Evolutionary conservation across 2,797 vertebrate species (phyloP).

Genomic region (Channa striata): DNA sequence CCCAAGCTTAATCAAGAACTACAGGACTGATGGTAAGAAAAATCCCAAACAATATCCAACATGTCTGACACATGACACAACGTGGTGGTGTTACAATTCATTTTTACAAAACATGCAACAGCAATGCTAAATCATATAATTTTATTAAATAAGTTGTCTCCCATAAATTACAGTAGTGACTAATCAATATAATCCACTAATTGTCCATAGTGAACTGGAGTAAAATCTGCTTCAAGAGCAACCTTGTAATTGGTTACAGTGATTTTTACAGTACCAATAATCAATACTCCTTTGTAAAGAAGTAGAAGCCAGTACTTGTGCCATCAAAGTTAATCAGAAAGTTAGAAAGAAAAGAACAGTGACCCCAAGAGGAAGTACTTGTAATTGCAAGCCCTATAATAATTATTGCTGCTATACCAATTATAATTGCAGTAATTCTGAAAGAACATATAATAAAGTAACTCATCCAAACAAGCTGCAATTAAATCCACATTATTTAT

Average conservation of each 20-base stretch:
- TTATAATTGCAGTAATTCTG: not conserved
- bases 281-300: not conserved
- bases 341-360: not conserved
- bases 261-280: too few species aligned
- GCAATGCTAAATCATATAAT: too few species aligned
- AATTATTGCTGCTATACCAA: not conserved
- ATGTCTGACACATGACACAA: too few species aligned
- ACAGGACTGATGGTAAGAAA: too few species aligned
- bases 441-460: not conserved
- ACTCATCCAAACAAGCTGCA: not conserved
- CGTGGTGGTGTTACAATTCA: too few species aligned
- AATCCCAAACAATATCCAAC: slow-evolving; percentile 1
- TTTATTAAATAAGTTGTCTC: not conserved
- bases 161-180: not conserved
- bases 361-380: not conserved
- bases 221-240: too few species aligned
- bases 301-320: not conserved
- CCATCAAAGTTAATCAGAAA: not conserved
- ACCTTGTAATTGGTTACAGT: not conserved
- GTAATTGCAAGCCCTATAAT: not conserved
- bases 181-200: not conserved
- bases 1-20: too few species aligned
- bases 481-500: not conserved
- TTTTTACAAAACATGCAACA: too few species aligned
- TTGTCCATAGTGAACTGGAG: not conserved